These are phyloP conservation scores for Florisuga fusca DNA, from an alignment of 2,797 vertebrate genomes.

Conservation along the genomic window DNA sequence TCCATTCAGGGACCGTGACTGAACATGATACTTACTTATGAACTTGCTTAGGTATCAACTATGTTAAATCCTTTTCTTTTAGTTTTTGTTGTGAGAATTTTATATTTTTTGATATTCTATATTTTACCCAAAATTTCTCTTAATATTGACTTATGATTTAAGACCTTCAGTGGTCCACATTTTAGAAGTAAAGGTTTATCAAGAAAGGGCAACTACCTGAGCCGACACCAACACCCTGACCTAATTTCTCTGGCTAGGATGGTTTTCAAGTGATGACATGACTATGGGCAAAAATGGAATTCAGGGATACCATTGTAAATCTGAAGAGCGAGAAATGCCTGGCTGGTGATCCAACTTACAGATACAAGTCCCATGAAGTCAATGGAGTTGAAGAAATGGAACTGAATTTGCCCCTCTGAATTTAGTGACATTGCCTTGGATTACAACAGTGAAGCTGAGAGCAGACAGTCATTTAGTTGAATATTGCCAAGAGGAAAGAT, in stretches of 20 bases:
- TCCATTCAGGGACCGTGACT: background rate
- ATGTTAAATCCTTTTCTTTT: background rate
- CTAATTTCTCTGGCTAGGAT: background rate
- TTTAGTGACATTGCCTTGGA: background rate
- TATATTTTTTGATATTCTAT: background rate
- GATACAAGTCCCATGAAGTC: background rate
- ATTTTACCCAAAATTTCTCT: background rate
- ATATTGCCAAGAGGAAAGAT: conserved; percentile 16
- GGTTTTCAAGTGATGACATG: background rate
- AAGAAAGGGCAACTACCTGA: background rate
- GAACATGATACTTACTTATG: background rate
- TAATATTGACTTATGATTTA: background rate
- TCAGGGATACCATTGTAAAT: background rate
- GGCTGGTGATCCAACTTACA: background rate
- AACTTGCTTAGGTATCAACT: background rate
- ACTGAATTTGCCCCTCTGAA: background rate
- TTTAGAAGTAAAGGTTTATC: background rate
- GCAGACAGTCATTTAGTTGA: background rate
- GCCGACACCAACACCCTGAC: background rate
- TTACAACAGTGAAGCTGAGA: background rate
- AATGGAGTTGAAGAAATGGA: background rate
- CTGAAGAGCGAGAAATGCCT: background rate
- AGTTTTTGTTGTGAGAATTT: background rate
- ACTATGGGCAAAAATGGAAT: background rate
- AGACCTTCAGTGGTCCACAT: background rate